A percentile compares a stretch with the other conserved stretches of the same genome.
Evolutionary conservation across 2,888 invertebrate genomes (phyloP).

Genomic region (Stenotaenia linearis): DNA sequence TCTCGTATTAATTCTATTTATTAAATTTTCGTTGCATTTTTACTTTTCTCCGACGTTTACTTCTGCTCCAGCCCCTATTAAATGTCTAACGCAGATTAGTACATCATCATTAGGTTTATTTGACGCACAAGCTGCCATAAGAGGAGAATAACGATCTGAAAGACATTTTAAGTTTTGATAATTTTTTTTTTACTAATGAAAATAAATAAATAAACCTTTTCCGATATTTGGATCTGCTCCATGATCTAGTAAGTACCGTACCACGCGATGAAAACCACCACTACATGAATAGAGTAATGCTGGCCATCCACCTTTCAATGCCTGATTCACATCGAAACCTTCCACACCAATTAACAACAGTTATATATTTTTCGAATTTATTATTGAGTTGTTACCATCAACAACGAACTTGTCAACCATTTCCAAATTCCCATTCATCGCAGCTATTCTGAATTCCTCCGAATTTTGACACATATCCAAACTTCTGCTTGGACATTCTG

Average conservation of each 20-base stretch:
- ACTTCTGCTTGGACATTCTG: neutral
- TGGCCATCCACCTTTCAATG: constrained; percentile 43
- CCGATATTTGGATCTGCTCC: constrained; percentile 49
- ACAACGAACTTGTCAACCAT: constrained; percentile 37
- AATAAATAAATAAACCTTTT: constrained; percentile 42
- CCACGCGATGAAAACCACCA: constrained; percentile 41
- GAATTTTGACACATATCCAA: neutral
- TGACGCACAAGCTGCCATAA: constrained; percentile 50
- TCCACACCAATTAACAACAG: neutral
- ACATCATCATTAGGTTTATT: constrained; percentile 42
- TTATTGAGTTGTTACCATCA: too few species aligned
- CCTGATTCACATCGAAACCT: constrained; percentile 38
- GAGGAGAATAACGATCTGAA: constrained; percentile 48
- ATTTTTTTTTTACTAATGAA: neutral
- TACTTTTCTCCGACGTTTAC: constrained; percentile 42
- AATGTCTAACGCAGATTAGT: constrained; percentile 44
- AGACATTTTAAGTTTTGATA: neutral
- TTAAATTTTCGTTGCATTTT: neutral
- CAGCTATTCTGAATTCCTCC: constrained; percentile 39
- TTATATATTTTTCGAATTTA: too few species aligned
- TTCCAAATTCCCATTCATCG: constrained; percentile 39
- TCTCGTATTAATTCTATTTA: too few species aligned
- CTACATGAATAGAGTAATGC: constrained; percentile 44
- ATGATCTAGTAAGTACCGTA: constrained; percentile 45
- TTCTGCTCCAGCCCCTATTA: constrained; percentile 41